A percentile compares a stretch with the other conserved stretches of the same genome.
These are phyloP conservation scores for Cryptophagus acutangulus DNA, from an alignment of 2,888 invertebrate genomes.

Conservation along the genomic window DNA sequence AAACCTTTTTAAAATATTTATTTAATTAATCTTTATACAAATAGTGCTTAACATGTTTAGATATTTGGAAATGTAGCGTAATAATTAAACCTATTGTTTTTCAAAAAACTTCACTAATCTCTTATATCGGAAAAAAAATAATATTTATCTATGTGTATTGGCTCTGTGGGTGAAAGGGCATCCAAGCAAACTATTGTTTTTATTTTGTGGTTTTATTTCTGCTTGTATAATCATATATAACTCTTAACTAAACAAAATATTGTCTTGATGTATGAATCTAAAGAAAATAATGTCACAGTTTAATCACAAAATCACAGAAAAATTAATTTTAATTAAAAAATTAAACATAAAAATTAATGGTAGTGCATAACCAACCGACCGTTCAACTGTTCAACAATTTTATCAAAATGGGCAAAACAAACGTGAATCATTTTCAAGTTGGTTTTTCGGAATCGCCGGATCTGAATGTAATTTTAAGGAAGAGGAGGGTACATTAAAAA, in stretches of 20 bases:
- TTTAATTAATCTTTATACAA: constrained; percentile 20
- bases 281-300: too few species aligned
- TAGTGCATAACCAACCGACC: too few species aligned
- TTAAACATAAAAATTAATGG: constrained; percentile 23
- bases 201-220: constrained; percentile 41
- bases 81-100: constrained; percentile 27
- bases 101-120: constrained; percentile 36
- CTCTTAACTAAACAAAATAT: too few species aligned
- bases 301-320: too few species aligned
- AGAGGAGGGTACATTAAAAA: constrained; percentile 24
- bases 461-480: constrained; percentile 26
- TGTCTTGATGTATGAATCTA: too few species aligned
- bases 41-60: constrained; percentile 38
- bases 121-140: constrained; percentile 34
- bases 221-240: constrained; percentile 32
- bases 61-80: constrained; percentile 35
- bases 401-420: constrained; percentile 28
- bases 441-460: constrained; percentile 2
- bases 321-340: constrained; percentile 16
- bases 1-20: constrained; percentile 24
- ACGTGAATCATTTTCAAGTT: constrained; percentile 25
- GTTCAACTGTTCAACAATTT: constrained; percentile 42
- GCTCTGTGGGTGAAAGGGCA: constrained; percentile 46
- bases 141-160: constrained; percentile 40
- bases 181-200: constrained; percentile 34